phyloP scores from a whole-genome alignment of 1,140 invertebrate genomes.

The Gonatopus flavifemur region DNA sequence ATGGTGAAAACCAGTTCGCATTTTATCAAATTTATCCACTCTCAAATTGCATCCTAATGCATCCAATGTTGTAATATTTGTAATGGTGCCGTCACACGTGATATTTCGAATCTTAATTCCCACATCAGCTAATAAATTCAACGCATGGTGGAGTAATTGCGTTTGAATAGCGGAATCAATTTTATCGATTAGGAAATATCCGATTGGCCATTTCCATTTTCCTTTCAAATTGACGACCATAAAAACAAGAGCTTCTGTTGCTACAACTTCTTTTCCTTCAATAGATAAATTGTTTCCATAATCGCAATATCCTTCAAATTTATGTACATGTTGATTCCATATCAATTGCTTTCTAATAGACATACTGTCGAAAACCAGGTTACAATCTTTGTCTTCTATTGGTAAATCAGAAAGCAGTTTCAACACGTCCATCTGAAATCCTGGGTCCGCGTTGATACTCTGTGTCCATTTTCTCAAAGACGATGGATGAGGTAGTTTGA shows the following conservation, averaged over 20 bases:
- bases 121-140: not conserved
- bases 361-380: conserved; percentile 5
- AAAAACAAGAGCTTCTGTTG: conserved; percentile 4
- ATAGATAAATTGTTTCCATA: not conserved
- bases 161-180: not conserved
- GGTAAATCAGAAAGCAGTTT: too few relatives aligned
- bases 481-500: too few relatives aligned
- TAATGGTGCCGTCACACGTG: not conserved
- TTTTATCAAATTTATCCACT: not conserved
- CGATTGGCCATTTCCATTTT: conserved; percentile 5
- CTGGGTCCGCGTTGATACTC: too few relatives aligned
- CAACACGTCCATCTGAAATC: too few relatives aligned
- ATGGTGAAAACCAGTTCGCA: conserved; percentile 3
- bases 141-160: not conserved
- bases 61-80: not conserved
- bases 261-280: not conserved
- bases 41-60: not conserved
- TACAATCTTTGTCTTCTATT: too few relatives aligned
- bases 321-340: not conserved
- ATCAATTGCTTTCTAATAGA: conserved; percentile 3
- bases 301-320: not conserved
- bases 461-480: too few relatives aligned
- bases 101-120: not conserved
- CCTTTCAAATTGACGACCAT: conserved; percentile 1
- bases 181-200: conserved; percentile 1